Evolutionary conservation across 2,797 vertebrate species (phyloP), one percentile per base, ranked within the genome.

Genomic region (Avahi laniger): DNA sequence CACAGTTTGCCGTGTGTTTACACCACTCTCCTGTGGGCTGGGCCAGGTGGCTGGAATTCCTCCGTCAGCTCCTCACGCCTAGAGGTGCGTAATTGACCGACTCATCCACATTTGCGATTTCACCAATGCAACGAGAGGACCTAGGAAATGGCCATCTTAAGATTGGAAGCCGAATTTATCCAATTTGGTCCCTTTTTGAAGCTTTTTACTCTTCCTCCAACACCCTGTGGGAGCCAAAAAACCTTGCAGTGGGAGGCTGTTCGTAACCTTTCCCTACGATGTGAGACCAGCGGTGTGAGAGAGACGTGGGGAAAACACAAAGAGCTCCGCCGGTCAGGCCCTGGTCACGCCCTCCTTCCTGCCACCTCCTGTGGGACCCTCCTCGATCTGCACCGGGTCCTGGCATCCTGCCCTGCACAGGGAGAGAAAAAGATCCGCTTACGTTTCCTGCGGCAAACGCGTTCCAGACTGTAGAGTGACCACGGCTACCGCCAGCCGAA

Each of bases 1-100:
- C 4, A 0, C 5, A 13, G 33, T 46, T 30, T 2, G 6, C 75
- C 11, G 0, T 1, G 33, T 69, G 43, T 91, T 48, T 17, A 17
- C 28, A 18, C 15, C 7, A 28, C 24, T 35, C 17, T 10, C 3
- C 4, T 0, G 1, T 4, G 30, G 38, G 9, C 26, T n/a, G 35
- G 84, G 15, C 57, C 20, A 50, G 13, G 41, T 1, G n/a, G 63
- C 48, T 54, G 24, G 35, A 5, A 38, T 41, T 35, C 83, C 63
- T 7, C 3, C 5, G 33, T 48, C 65, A 6, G 59, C 84, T 3
- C 20, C 24, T 67, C 11, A 9, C 24, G 10, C 24, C 7, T 12
- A 63, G 28, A 38, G 54, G 2, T 30, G 5, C 2, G 0, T 11
- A 20, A 18, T 4, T 46, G 50, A 43, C 69, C 43, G 1, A 20